A percentile compares a stretch with the other conserved stretches of the same genome.
Evolutionary conservation across 2,113 vertebrate species (phyloP).

Genomic region (Poeciliopsis prolifica): DNA sequence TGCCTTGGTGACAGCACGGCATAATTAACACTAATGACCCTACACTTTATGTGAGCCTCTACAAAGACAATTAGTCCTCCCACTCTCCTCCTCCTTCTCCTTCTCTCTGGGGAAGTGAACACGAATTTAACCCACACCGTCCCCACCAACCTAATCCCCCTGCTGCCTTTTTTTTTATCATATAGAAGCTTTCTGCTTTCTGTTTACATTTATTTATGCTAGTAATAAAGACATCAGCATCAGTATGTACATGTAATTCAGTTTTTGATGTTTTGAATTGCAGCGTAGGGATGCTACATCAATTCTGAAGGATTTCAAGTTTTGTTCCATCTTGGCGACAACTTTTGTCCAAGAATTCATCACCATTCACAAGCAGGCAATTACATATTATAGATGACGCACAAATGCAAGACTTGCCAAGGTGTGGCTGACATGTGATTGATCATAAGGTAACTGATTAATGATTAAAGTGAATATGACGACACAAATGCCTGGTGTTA

Average conservation of each 20-base stretch:
- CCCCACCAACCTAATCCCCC: slow-evolving; percentile 9
- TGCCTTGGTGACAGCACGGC: slow-evolving; percentile 70
- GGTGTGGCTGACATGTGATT: slow-evolving; percentile 51
- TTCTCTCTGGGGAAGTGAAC: slow-evolving; percentile 38
- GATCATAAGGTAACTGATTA: slow-evolving; percentile 47
- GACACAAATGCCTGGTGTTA: slow-evolving; percentile 5
- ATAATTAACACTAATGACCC: slow-evolving; percentile 78
- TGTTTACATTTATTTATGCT: slow-evolving; percentile 12
- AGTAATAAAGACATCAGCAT: background rate
- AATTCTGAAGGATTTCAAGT: background rate
- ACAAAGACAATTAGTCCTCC: slow-evolving; percentile 71
- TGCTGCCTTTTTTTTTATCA: background rate
- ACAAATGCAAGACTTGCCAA: slow-evolving; percentile 39
- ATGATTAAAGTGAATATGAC: slow-evolving; percentile 37
- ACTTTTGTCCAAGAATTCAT: slow-evolving; percentile 47
- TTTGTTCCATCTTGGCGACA: background rate
- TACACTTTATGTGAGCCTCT: slow-evolving; percentile 72
- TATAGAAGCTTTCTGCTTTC: slow-evolving; percentile 2
- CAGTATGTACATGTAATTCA: background rate
- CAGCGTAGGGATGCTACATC: background rate
- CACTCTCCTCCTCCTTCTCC: slow-evolving; percentile 37
- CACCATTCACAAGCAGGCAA: slow-evolving; percentile 35
- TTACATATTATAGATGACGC: slow-evolving; percentile 60
- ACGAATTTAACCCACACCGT: slow-evolving; percentile 49
- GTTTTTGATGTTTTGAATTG: background rate